Evolutionary conservation across 2,113 vertebrate species (phyloP), one percentile per base, ranked within the genome.

Genomic region (Perccottus glenii): DNA sequence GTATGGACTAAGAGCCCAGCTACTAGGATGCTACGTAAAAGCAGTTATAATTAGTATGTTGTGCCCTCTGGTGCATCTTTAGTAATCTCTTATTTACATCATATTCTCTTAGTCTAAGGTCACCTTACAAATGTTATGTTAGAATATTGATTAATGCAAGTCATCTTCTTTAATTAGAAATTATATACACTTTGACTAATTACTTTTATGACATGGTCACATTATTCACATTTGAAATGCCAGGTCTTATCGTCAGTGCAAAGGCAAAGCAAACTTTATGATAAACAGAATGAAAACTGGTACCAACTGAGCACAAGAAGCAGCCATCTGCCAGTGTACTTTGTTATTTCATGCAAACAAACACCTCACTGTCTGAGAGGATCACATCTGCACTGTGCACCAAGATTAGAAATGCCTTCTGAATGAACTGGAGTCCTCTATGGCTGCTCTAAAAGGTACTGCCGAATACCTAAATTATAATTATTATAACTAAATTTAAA

Each of bases 1-100:
- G 64, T 47, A 10, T 36, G 12, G 27, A 70, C 60, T 38, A 35
- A 65, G 63, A 75, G 48, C 27, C 48, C 52, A 38, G 52, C 52
- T 55, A 55, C 52, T n/a, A 55, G 14, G n/a, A 36, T 6, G 51
- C 32, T 8, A 49, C 4, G 48, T 53, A 64, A 11, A 72, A 58
- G 64, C 38, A 51, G 6, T 32, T 35, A 58, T 9, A 9, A 38
- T 19, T 46, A 11, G 19, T 51, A 36, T 42, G 42, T 46, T 36
- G 47, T 62, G 43, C 48, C 55, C 50, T 64, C 61, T 44, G 6
- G 3, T 35, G 10, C 3, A 0, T 33, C 15, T 49, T 48, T 19
- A 70, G 1, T 4, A 51, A 70, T 44, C 47, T 62, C 15, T 42
- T 58, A n/a, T 48, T 48, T 9, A 36, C 32, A 16, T 1, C 3